Percentiles rank a stretch among this genome's conserved stretches.
These are phyloP conservation scores for Cheracebus regulus DNA, from an alignment of 2,797 vertebrate species.

Conservation along the genomic window DNA sequence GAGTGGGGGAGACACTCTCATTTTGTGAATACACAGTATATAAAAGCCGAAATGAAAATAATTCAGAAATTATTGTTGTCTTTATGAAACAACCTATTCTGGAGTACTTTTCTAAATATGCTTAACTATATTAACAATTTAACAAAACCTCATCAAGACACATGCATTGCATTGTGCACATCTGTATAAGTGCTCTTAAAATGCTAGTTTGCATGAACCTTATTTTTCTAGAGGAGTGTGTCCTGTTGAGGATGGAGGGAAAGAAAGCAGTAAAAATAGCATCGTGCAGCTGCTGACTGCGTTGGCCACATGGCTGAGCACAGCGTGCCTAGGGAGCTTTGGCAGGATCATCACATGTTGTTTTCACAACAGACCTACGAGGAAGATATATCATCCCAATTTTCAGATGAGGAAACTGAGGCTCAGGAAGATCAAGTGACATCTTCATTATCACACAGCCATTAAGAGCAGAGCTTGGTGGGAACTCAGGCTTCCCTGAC, in stretches of 20 bases:
- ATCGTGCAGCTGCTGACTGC: background rate
- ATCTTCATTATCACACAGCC: background rate
- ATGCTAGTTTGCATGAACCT: background rate
- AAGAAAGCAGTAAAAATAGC: background rate
- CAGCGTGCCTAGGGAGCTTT: background rate
- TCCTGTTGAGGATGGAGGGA: background rate
- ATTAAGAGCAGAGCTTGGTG: background rate
- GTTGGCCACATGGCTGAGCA: background rate
- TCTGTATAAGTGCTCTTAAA: background rate
- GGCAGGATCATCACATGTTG: fast-evolving
- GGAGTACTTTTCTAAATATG: background rate
- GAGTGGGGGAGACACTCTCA: background rate
- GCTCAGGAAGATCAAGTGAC: background rate
- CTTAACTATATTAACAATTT: background rate
- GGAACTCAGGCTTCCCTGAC: background rate
- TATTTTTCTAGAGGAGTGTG: background rate
- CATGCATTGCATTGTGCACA: background rate
- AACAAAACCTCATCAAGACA: background rate
- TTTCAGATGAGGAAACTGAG: background rate
- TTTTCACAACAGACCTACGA: background rate
- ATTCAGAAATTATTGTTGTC: background rate
- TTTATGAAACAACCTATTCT: background rate
- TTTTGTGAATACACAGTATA: background rate
- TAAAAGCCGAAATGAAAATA: constrained; percentile 1
- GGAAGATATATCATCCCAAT: background rate